A percentile compares a stretch with the other conserved stretches of the same genome.
Conservation (phyloP, 2,888 invertebrate genomes). For the Lepeophtheirus nordmannii region DNA sequence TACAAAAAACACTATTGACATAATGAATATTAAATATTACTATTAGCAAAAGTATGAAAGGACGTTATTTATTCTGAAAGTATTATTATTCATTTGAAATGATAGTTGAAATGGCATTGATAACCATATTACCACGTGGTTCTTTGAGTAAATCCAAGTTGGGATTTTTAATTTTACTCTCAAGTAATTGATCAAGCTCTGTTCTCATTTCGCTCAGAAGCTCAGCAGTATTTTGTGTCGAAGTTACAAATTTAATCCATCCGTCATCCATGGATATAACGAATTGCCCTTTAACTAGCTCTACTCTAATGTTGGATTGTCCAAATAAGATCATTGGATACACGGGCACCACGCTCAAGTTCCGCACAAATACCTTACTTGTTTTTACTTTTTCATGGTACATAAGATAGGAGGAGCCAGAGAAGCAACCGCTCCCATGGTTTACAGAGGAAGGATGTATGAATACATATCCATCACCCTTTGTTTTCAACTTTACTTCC, state of each 20-base stretch:
- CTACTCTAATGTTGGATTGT: constrained; percentile 56
- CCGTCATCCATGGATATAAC: constrained; percentile 58
- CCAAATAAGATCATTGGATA: constrained; percentile 50
- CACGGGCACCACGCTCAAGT: constrained; percentile 62
- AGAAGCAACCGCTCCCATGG: constrained; percentile 46
- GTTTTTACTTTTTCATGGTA: constrained; percentile 71
- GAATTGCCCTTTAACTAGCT: constrained; percentile 54
- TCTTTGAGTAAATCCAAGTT: constrained; percentile 54
- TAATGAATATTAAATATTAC: no score
- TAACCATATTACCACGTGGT: constrained; percentile 56
- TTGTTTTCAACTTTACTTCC: constrained; percentile 47
- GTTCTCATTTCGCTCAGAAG: constrained; percentile 59
- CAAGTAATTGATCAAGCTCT: constrained; percentile 57
- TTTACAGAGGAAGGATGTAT: constrained; percentile 26
- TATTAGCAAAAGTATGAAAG: no score
- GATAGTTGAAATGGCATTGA: constrained; percentile 55
- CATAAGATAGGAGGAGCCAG: constrained; percentile 56
- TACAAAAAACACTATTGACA: no score
- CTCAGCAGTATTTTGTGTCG: constrained; percentile 64
- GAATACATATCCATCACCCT: constrained; percentile 51
- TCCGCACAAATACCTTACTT: constrained; percentile 57
- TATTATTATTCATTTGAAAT: constrained; percentile 36
- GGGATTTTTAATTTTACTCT: constrained; percentile 69
- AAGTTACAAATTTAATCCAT: constrained; percentile 64
- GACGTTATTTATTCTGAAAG: no score